A percentile compares a stretch with the other conserved stretches of the same genome.
Conservation (phyloP, 1,140 invertebrate genomes). For the Ceratoteleas bidentatus region DNA sequence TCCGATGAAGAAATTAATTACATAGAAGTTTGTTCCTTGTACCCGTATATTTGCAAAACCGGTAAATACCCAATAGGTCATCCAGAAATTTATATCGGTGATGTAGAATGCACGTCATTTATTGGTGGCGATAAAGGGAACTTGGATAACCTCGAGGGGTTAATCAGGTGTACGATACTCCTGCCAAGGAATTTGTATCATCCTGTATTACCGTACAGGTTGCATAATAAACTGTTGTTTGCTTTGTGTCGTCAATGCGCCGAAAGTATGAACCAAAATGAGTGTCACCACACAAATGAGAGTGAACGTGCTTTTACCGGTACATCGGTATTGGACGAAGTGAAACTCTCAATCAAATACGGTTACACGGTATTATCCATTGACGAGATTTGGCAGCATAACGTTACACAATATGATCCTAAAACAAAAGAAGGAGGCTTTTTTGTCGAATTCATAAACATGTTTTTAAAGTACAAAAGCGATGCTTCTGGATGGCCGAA, state of each 20-base stretch:
- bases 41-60: no score
- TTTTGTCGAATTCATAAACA: neutral
- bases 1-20: no score
- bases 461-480: conserved; percentile 1
- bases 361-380: neutral
- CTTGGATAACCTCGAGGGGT: no score
- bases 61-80: neutral
- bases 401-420: neutral
- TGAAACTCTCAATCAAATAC: neutral
- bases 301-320: neutral
- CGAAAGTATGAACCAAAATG: neutral
- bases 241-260: neutral
- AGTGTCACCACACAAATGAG: neutral
- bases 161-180: no score
- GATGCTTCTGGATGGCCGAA: neutral
- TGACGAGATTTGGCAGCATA: neutral
- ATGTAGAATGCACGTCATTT: no score
- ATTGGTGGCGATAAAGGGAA: no score
- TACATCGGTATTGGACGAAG: neutral
- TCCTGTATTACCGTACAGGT: neutral
- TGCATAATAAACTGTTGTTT: neutral
- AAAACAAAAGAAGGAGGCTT: neutral
- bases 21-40: neutral
- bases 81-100: no score
- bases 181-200: no score